Evolutionary conservation across 2,113 vertebrate genomes (phyloP).

Genomic region (Neotoma lepida): DNA sequence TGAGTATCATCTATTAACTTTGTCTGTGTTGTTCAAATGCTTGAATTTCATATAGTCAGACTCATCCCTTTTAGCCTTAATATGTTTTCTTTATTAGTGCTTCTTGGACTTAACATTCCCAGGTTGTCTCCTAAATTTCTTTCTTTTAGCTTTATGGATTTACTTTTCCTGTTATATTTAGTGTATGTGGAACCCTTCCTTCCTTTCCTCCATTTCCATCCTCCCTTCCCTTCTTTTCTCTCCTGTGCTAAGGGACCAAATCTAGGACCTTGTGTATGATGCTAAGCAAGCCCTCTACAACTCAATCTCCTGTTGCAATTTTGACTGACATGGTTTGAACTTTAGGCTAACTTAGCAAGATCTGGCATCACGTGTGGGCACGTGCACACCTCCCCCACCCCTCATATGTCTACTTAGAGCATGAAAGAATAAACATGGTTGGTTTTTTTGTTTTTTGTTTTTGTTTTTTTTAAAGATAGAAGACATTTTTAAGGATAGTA

Average conservation of each 20-base stretch:
- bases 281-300: not conserved
- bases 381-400: no score
- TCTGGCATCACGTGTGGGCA: not conserved
- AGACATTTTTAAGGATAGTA: constrained; percentile 34
- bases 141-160: constrained; percentile 1
- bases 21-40: not conserved
- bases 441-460: not conserved
- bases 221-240: not conserved
- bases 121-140: not conserved
- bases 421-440: constrained; percentile 12
- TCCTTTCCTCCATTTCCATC: not conserved
- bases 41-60: not conserved
- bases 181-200: not conserved
- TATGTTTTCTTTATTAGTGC: not conserved
- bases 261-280: not conserved
- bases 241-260: not conserved
- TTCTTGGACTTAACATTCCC: not conserved
- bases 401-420: not conserved
- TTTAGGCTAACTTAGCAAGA: constrained; percentile 4
- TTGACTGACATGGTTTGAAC: not conserved
- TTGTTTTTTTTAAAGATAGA: constrained; percentile 17
- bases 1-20: not conserved
- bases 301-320: not conserved
- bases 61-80: not conserved
- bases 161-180: not conserved